Evolutionary conservation across 2,113 vertebrate genomes (phyloP).

Genomic region (Toxostoma redivivum): DNA sequence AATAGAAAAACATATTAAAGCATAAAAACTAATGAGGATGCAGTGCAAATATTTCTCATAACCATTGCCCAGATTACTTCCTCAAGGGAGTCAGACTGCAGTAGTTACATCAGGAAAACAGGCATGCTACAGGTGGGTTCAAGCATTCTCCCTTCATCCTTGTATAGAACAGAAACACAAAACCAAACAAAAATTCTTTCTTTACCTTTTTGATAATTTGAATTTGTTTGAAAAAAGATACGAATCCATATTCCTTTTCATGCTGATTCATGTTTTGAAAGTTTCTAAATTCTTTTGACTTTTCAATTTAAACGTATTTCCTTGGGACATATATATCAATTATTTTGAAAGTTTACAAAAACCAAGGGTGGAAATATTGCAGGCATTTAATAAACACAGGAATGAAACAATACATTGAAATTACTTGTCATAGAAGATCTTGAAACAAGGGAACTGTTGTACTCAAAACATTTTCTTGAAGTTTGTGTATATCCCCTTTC

Average conservation of each 20-base stretch:
- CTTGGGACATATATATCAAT: conserved; percentile 36
- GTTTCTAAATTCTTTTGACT: background rate
- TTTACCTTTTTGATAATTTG: background rate
- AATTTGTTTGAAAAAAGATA: background rate
- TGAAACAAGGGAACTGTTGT: conserved; percentile 44
- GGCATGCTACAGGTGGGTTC: background rate
- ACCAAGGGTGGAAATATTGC: conserved; percentile 41
- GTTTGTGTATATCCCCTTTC: conserved; percentile 71
- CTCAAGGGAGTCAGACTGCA: background rate
- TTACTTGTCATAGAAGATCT: conserved; percentile 42
- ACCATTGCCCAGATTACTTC: background rate
- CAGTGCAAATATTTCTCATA: background rate
- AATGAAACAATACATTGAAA: conserved; percentile 42
- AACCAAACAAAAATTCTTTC: background rate
- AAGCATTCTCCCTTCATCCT: background rate
- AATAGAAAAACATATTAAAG: background rate
- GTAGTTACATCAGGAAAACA: background rate
- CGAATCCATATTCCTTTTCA: background rate
- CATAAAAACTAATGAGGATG: background rate
- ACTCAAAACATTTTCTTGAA: conserved; percentile 61
- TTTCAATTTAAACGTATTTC: conserved; percentile 53
- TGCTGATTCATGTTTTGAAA: conserved; percentile 42
- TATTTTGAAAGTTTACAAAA: conserved; percentile 53
- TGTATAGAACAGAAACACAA: background rate
- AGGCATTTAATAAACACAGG: conserved; percentile 59